A percentile compares a stretch with the other conserved stretches of the same genome.
Conservation (phyloP, 2,113 vertebrate genomes). For the Menidia beryllina region DNA sequence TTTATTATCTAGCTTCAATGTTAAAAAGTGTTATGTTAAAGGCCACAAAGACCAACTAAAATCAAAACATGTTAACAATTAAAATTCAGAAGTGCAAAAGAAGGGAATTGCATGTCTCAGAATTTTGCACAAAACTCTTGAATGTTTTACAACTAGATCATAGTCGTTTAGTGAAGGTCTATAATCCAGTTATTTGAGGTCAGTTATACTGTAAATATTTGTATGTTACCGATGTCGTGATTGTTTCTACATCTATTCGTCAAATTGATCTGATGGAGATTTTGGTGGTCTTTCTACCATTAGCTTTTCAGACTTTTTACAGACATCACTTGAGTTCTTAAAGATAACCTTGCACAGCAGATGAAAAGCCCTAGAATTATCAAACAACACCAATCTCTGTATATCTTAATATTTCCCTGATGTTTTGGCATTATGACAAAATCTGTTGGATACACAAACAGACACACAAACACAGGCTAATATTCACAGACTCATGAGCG, state of each 20-base stretch:
- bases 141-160: neutral
- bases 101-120: neutral
- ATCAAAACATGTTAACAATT: neutral
- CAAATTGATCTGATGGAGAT: neutral
- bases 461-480: too few relatives aligned
- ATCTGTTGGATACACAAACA: too few relatives aligned
- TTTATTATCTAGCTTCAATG: too few relatives aligned
- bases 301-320: neutral
- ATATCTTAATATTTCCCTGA: too few relatives aligned
- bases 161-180: neutral
- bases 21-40: conserved; percentile 27
- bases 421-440: too few relatives aligned
- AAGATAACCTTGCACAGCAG: too few relatives aligned
- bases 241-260: neutral
- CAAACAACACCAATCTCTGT: neutral
- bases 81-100: neutral
- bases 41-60: neutral
- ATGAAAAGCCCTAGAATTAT: neutral
- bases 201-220: too few relatives aligned
- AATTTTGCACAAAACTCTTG: neutral
- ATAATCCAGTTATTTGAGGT: too few relatives aligned
- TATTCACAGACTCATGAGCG: too few relatives aligned
- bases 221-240: neutral
- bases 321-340: too few relatives aligned
- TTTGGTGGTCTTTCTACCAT: neutral